A percentile compares a stretch with the other conserved stretches of the same genome.
phyloP scores from a whole-genome alignment of 2,113 vertebrate genomes.

The Podocnemis expansa region DNA sequence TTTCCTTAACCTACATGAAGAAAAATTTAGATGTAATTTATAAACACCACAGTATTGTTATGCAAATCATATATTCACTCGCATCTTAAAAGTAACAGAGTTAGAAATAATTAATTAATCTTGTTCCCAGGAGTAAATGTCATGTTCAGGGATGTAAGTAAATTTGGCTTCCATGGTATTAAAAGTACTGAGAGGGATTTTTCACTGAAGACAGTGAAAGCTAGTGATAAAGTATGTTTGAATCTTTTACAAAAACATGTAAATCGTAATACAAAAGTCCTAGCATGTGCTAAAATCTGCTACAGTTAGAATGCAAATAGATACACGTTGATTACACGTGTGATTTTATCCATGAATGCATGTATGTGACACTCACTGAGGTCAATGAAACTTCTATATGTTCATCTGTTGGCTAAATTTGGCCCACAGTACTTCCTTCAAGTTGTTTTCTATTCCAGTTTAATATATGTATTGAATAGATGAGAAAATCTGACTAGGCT shows the following conservation, averaged over 20 bases:
- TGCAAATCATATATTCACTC: background rate
- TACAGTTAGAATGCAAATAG: background rate
- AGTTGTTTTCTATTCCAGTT: background rate
- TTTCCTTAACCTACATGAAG: slow-evolving; percentile 13
- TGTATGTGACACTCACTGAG: background rate
- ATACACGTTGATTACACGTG: background rate
- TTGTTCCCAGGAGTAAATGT: background rate
- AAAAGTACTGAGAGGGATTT: background rate
- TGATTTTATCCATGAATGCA: background rate
- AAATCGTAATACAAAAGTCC: background rate
- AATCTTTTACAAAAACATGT: background rate
- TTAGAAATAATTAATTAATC: background rate
- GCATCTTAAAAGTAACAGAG: slow-evolving; percentile 6
- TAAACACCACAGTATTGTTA: background rate
- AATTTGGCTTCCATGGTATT: background rate
- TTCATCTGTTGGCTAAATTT: background rate
- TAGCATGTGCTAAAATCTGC: background rate
- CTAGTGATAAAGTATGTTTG: background rate
- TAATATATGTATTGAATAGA: background rate
- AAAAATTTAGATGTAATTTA: slow-evolving; percentile 3
- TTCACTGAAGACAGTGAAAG: background rate
- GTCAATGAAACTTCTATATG: background rate
- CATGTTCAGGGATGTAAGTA: background rate
- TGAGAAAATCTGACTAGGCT: background rate
- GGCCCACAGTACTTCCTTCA: background rate